Percentiles rank a stretch among this genome's conserved stretches.
These are phyloP conservation scores for Epirrhoe tristata DNA, from an alignment of 2,888 invertebrate species.

Conservation along the genomic window DNA sequence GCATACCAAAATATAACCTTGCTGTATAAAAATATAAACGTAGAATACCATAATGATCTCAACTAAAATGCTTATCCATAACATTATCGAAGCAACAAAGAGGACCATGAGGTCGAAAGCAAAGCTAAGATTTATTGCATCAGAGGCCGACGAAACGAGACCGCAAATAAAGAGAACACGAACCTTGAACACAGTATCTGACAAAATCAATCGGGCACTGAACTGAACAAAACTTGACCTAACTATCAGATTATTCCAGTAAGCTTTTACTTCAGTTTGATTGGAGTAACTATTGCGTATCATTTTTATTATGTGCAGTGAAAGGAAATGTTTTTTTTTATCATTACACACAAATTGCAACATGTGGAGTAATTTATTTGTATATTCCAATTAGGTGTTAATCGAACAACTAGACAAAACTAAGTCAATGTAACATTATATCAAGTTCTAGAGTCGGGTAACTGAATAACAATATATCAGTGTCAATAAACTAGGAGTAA, in stretches of 20 bases:
- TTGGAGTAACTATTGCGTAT: conserved; percentile 13
- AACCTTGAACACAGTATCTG: conserved; percentile 83
- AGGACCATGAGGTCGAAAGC: conserved; percentile 78
- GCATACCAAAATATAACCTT: conserved; percentile 54
- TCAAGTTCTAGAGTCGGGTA: conserved; percentile 21
- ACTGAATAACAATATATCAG: conserved; percentile 36
- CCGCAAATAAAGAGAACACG: conserved; percentile 84
- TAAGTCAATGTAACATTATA: conserved; percentile 12
- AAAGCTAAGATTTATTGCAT: conserved; percentile 80
- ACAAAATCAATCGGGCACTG: conserved; percentile 83
- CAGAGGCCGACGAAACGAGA: conserved; percentile 83
- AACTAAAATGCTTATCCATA: conserved; percentile 76
- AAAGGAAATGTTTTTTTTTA: conserved; percentile 34
- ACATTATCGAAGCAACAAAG: conserved; percentile 79
- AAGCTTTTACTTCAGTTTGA: neutral
- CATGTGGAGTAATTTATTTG: conserved; percentile 30
- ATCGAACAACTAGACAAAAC: conserved; percentile 27
- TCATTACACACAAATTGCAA: conserved; percentile 33
- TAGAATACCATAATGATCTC: conserved; percentile 66
- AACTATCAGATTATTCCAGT: conserved; percentile 46
- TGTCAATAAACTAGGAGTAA: conserved; percentile 34
- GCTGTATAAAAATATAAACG: conserved; percentile 60
- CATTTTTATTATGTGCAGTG: conserved; percentile 28
- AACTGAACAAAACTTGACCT: conserved; percentile 81
- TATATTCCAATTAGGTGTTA: conserved; percentile 30